These are phyloP conservation scores for Frankliniella fusca DNA, from an alignment of 2,888 invertebrate genomes.

Conservation along the genomic window DNA sequence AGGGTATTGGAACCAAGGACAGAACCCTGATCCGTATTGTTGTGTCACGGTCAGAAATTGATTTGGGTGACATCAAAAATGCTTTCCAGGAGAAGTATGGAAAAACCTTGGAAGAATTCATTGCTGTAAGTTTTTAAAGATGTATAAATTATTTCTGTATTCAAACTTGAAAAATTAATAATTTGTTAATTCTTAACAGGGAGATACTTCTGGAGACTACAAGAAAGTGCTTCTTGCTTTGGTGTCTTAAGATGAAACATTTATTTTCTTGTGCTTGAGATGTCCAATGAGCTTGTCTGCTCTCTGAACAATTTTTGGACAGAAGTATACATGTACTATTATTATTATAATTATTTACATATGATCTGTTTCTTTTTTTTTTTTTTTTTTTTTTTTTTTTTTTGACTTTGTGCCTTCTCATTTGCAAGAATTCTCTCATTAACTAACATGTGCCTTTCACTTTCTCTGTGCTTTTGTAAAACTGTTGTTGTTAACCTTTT, in stretches of 20 bases:
- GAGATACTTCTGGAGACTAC: slow-evolving; percentile 91
- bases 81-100: slow-evolving; percentile 79
- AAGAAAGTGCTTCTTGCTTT: slow-evolving; percentile 83
- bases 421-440: neutral
- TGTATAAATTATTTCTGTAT: slow-evolving; percentile 33
- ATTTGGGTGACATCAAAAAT: slow-evolving; percentile 86
- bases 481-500: neutral
- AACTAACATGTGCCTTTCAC: neutral
- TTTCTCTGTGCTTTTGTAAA: neutral
- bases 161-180: slow-evolving; percentile 29
- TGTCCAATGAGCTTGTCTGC: slow-evolving; percentile 1
- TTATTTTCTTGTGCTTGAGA: neutral
- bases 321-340: neutral
- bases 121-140: slow-evolving; percentile 63
- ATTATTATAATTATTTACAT: neutral
- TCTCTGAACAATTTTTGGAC: slow-evolving; percentile 9
- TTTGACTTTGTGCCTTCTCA: neutral
- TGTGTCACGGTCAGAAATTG: slow-evolving; percentile 86
- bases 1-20: slow-evolving; percentile 86
- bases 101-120: slow-evolving; percentile 78
- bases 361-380: neutral
- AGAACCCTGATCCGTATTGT: slow-evolving; percentile 87
- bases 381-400: neutral
- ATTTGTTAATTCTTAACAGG: slow-evolving; percentile 59
- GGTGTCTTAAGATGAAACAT: slow-evolving; percentile 57